Base-by-base conservation (phyloP, 2,113 vertebrate species). In the Takifugu flavidus region DNA sequence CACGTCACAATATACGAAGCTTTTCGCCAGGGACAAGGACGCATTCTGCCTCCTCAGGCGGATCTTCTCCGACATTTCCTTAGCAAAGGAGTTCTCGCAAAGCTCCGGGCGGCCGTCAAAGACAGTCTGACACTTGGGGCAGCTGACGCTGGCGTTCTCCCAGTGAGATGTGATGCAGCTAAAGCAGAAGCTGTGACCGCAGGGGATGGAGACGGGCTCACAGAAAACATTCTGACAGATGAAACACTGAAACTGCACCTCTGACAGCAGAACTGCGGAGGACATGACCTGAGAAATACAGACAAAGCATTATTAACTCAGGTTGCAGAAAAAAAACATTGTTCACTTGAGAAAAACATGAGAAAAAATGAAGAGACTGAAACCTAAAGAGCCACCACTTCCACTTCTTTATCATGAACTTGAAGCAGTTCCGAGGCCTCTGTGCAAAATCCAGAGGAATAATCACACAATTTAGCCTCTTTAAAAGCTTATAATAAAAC, bases 131-230 rank as follows among this genome's bases (percentile, higher is more conserved):
- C 86, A 88, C 63, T 61, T 82, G 4, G 87, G 86, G 44, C 87
- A 88, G 49, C 46, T 74, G 67, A 62, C 20, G 1, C 0, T 1
- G 43, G 29, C 52, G 34, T 15, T 1, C 1, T 73, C 54, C 89
- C 87, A 90, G 65, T 70, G 75, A 0, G 78, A 67, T 1, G 65
- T 65, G 71, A 90, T 86, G 62, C 87, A 90, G 56, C 62, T 29
- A 62, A 76, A 69, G 75, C 89, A 90, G 86, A 90, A 90, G 82
- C 85, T 89, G 84, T 90, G 89, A 2, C 87, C 89, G 1, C 89
- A 90, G 53, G 87, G 83, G 53, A 86, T 79, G 75, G 89, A 89
- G 45, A 87, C 78, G 0, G 89, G 89, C 28, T 86, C 82, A 2
- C 53, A 77, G 74, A 88, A 90, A 6, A 89, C 62, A 50, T 85